Percentiles rank a stretch among this genome's conserved stretches.
phyloP scores from a whole-genome alignment of 2,113 vertebrate species.

The Macheiramphus alcinus region DNA sequence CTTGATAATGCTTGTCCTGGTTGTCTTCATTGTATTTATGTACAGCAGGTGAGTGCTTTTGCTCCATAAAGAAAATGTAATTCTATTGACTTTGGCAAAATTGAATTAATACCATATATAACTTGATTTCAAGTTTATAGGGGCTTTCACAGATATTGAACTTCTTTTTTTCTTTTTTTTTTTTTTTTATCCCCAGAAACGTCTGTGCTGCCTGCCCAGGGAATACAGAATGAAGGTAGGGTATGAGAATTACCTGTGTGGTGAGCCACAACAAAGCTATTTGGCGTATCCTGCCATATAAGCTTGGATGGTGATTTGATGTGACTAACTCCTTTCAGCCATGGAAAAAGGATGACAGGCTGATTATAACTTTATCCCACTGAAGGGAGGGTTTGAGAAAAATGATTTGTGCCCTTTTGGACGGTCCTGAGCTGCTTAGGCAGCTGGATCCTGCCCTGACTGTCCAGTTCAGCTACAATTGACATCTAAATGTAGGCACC shows the following conservation, averaged over 20 bases:
- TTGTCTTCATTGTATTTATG: neutral
- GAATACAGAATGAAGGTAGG: neutral
- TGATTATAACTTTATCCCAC: neutral
- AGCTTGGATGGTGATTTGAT: neutral
- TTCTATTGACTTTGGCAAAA: constrained; percentile 13
- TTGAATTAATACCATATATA: neutral
- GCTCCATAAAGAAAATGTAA: neutral
- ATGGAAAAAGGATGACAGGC: neutral
- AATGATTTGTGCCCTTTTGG: neutral
- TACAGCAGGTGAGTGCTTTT: constrained; percentile 29
- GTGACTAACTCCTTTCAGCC: neutral
- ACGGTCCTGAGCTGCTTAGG: neutral
- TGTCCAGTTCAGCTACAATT: neutral
- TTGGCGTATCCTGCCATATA: neutral
- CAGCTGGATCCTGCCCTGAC: neutral
- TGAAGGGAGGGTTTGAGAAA: neutral
- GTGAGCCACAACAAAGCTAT: neutral
- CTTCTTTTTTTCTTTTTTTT: neutral
- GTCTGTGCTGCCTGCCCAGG: neutral
- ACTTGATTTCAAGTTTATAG: constrained; percentile 3
- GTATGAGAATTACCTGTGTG: neutral
- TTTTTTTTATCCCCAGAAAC: neutral
- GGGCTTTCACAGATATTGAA: constrained; percentile 28
- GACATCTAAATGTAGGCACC: neutral
- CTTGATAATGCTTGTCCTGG: constrained; percentile 41